phyloP scores from a whole-genome alignment of 2,888 invertebrate species.

The Drosophila algonquin region DNA sequence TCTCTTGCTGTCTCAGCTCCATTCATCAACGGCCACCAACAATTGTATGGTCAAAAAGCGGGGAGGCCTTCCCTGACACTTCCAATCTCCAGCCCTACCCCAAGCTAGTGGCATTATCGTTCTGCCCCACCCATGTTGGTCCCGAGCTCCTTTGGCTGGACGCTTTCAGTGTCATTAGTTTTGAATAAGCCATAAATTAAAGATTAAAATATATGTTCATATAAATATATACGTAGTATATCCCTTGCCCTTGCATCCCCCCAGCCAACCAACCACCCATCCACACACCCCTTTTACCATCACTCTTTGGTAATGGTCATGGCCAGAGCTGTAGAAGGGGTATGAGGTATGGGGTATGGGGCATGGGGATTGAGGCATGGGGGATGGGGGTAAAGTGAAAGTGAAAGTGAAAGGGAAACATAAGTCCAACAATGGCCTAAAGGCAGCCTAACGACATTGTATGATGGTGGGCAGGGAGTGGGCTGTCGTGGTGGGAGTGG shows the following conservation, averaged over 20 bases:
- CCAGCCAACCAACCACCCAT: too few species aligned
- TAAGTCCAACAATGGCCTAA: conserved; percentile 73
- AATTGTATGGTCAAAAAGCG: too few species aligned
- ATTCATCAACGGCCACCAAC: background rate
- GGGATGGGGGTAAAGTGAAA: conserved; percentile 12
- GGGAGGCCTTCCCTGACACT: background rate
- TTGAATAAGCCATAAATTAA: conserved; percentile 80
- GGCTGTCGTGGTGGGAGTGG: background rate
- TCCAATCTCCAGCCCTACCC: background rate
- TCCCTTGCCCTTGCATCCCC: conserved; percentile 1
- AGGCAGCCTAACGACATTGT: conserved; percentile 60
- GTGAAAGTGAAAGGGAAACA: conserved; percentile 71
- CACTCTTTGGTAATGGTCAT: conserved; percentile 29
- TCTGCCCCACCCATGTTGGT: conserved; percentile 1
- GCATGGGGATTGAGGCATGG: background rate
- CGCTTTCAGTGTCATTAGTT: conserved; percentile 77
- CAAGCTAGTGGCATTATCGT: background rate
- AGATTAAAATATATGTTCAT: conserved; percentile 67
- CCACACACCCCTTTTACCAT: background rate
- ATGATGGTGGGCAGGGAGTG: background rate
- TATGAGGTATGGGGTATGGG: too few species aligned
- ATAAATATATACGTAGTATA: conserved; percentile 14
- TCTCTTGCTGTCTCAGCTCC: background rate
- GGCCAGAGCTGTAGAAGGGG: conserved; percentile 10
- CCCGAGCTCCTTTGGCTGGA: conserved; percentile 44